Base-by-base conservation (phyloP, 1,140 invertebrate genomes). In the Archivesica marissinica region DNA sequence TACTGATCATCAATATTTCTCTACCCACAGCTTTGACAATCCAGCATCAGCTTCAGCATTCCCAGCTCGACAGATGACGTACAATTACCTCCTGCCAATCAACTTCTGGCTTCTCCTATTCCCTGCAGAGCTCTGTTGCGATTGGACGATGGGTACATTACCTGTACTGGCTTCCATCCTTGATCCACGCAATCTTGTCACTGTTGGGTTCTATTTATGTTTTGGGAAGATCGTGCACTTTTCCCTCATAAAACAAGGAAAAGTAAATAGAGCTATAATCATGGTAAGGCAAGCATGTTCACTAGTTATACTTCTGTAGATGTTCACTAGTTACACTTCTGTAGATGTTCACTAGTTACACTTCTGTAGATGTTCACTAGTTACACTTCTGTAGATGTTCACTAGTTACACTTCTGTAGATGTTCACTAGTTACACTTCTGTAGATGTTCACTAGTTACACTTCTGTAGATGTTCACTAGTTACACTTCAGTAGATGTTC, bases 61-160 rank as follows among this genome's bases (percentile, higher is more conserved):
- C 30, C 97, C 97, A 13, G 94, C 95, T 44, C 96, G 98, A 83
- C 98, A 99, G 93, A 94, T 99, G 68, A 98, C 98, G 3, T 99
- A 98, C 93, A 97, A 97, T 94, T 99, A 99, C 94, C 95, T 99
- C 80, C 96, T 98, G 59, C 96, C 97, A 41, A 95, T 99, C 44
- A 99, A 99, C 94, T 95, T 97, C 39, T 98, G 97, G 97, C 94
- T 99, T 52, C 94, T 99, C 61, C 95, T 98, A 44, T 96, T 97
- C 92, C 98, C 98, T 17, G 97, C 96, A 86, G 96, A 97, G 89
- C 95, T 99, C 20, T 99, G 98, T 94, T 99, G 98, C 94, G 98
- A 99, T 94, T 99, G 98, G 98, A 99, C 98, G 56, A 99, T 99
- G 98, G 98, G 98, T 44, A 99, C 98, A 35, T 96, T 99, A 74